A percentile compares a stretch with the other conserved stretches of the same genome.
These are phyloP conservation scores for Rutpela maculata DNA, from an alignment of 2,888 invertebrate genomes.

Conservation along the genomic window DNA sequence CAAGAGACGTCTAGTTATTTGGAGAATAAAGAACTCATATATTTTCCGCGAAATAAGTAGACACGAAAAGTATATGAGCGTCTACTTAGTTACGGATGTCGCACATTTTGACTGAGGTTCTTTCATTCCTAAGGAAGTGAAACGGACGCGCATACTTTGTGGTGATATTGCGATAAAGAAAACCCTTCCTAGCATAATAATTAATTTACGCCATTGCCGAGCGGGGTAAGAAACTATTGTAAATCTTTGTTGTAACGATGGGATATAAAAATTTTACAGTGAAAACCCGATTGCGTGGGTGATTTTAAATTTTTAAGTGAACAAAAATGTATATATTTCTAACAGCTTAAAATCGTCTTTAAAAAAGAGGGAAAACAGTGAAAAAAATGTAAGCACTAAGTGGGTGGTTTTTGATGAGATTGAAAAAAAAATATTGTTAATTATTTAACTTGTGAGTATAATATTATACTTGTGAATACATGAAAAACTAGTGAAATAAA, in stretches of 20 bases:
- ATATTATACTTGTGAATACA: no score
- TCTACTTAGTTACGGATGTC: conserved; percentile 62
- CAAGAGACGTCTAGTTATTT: conserved; percentile 61
- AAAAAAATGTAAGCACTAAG: no score
- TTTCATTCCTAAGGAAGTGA: conserved; percentile 52
- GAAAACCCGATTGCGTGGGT: no score
- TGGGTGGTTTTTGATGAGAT: no score
- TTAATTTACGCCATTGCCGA: conserved; percentile 55
- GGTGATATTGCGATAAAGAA: conserved; percentile 46
- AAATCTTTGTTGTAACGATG: not conserved
- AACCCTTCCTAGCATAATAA: conserved; percentile 54
- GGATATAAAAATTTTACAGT: not conserved
- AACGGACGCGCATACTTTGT: conserved; percentile 59
- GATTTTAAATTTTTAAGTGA: no score
- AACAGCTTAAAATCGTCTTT: no score
- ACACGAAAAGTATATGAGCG: conserved; percentile 62
- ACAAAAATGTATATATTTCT: no score
- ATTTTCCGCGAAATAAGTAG: conserved; percentile 62
- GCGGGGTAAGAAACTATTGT: not conserved
- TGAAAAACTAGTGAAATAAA: no score
- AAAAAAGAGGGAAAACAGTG: no score
- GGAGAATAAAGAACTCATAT: conserved; percentile 60
- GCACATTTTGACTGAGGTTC: conserved; percentile 59
- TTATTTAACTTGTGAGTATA: no score
- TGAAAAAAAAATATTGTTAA: no score